Base-by-base conservation (phyloP, 2,797 vertebrate genomes). In the Poecilia gillii region DNA sequence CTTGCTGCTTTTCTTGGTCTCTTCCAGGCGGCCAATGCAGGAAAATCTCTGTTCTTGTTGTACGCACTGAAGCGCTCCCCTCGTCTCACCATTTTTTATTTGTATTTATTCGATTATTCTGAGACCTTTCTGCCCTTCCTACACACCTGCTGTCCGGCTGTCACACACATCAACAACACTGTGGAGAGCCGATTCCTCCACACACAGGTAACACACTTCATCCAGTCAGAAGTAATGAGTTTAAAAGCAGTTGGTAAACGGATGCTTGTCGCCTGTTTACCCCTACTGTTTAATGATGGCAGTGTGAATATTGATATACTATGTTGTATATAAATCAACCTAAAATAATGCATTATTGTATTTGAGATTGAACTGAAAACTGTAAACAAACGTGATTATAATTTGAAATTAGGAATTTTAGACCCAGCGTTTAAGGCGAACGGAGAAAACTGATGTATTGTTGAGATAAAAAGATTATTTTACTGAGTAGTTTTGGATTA, bases 71-170 rank as follows among this genome's bases (percentile, higher is more conserved):
- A 97, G 94, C 96, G 95, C 87, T 98, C 97, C 51, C 98, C 94
- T 71, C 94, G 94, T 59, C 93, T 95, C 77, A 94, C 94, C 4
- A 88, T 94, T 78, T 91, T 95, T 88, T 95, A 94, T 80, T 78
- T 95, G 81, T 95, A 94, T 85, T 87, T 95, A 59, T 95, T 99
- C 72, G 98, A 99, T 92, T 99, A 99, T 14, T 70, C 96, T 0
- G 97, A 98, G 86, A 97, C 95, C 82, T 99, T 99, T 92, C 92
- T 98, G 78, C 98, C 98, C 84, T 98, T 99, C 92, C 96, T 99
- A 87, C 97, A 99, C 84, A 97, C 97, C 62, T 96, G 97, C 89
- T 99, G 98, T 84, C 97, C 97, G 2, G 83, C 87, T 25, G 14
- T 93, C 84, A 14, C 85, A 18, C 82, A 85, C 28, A 23, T 81